Evolutionary conservation across 2,797 vertebrate species (phyloP), one percentile per base, ranked within the genome.

Genomic region (Aselliscus stoliczkanus): DNA sequence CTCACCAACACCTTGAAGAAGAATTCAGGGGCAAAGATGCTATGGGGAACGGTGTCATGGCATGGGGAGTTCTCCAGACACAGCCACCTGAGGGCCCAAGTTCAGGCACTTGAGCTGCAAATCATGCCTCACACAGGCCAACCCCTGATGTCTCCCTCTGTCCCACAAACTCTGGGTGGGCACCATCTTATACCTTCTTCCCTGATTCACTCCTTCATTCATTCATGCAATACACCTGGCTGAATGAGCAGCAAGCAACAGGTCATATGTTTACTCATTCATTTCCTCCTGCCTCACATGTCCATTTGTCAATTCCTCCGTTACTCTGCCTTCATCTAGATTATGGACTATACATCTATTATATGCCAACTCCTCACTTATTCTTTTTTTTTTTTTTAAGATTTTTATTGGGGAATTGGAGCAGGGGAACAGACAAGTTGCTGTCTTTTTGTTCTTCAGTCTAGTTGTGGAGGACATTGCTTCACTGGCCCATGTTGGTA

Each of bases 1-100:
- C 97, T 98, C 67, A 98, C 98, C 80, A 95, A 79, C 73, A 98
- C 39, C 87, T 97, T 96, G 90, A 98, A 97, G 90, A 69, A 98
- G 95, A 97, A 98, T 5, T 98, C 93, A 0, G 98, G 97, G 7
- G 97, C 11, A 0, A 37, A 79, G 91, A 97, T 52, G 76, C 27
- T 81, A 2, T 2, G 0, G 31, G 98, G 98, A 12, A 85, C 0
- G 47, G 82, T 87, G 37, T 98, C 97, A 25, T 98, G 52, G 76
- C 98, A 98, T 0, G 98, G 97, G 8, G 98, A 98, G n/a, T 97
- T 95, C 95, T 80, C 31, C 90, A 96, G 52, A 67, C 98, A 98
- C 37, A 98, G 90, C 98, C 98, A 98, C 92, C 98, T 98, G 84
- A 1, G 50, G 47, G 52, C 15, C 21, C 81, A 87, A 83, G 72